Conservation (phyloP, 2,797 vertebrate genomes). For the Gobionotothen gibberifrons region DNA sequence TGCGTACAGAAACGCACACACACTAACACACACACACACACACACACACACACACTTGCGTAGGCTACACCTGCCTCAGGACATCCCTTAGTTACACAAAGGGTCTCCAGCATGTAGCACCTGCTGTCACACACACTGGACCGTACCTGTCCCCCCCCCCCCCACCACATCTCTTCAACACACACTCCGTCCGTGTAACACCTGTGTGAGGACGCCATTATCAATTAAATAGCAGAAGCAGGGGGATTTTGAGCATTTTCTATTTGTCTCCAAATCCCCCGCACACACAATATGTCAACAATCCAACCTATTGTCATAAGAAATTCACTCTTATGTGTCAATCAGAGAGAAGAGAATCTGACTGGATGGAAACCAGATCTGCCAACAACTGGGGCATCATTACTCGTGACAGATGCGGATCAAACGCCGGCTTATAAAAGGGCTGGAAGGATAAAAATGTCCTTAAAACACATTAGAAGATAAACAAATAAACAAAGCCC, state of each 20-base stretch:
- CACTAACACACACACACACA: too few species aligned
- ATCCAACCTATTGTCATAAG: constrained; percentile 20
- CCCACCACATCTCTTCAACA: constrained; percentile 26
- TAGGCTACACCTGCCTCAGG: constrained; percentile 52
- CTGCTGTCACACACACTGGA: constrained; percentile 53
- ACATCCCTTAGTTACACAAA: constrained; percentile 53
- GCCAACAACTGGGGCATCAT: constrained; percentile 33
- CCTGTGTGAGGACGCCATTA: constrained; percentile 56
- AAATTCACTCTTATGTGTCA: constrained; percentile 39
- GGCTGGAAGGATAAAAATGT: constrained; percentile 51
- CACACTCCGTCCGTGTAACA: constrained; percentile 30
- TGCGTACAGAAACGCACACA: constrained; percentile 1
- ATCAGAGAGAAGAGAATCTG: constrained; percentile 36
- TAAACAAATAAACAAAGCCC: constrained; percentile 76
- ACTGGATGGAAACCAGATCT: constrained; percentile 45
- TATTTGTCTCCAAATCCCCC: not conserved
- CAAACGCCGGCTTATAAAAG: constrained; percentile 55
- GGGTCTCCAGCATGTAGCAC: constrained; percentile 57
- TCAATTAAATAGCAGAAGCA: constrained; percentile 20
- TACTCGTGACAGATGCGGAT: constrained; percentile 56
- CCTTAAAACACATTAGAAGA: constrained; percentile 72
- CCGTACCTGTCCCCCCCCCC: constrained; percentile 29
- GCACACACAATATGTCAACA: constrained; percentile 22
- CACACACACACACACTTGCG: not conserved
- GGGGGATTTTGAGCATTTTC: not conserved